Evolutionary conservation across 2,797 vertebrate species (phyloP).

Genomic region (Neostethus bicornis): DNA sequence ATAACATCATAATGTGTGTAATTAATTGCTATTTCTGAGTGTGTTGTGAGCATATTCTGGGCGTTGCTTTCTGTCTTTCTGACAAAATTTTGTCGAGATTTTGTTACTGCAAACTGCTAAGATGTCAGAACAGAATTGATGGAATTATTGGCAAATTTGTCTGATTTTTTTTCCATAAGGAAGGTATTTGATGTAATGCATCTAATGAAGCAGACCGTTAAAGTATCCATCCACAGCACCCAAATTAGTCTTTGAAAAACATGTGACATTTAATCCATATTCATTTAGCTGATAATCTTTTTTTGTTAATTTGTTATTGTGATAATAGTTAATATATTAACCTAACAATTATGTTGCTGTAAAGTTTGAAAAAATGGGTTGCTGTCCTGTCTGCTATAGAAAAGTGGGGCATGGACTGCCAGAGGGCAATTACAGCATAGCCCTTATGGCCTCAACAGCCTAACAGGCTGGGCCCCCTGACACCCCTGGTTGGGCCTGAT

Average conservation of each 20-base stretch:
- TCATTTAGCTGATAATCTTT: neutral
- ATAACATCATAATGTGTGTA: constrained; percentile 74
- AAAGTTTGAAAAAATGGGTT: constrained; percentile 26
- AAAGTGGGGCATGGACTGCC: constrained; percentile 46
- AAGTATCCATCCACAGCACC: neutral
- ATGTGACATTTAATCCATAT: neutral
- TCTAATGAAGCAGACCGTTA: neutral
- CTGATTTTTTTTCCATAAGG: neutral
- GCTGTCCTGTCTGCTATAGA: constrained; percentile 34
- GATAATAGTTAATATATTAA: neutral
- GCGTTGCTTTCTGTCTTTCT: constrained; percentile 23
- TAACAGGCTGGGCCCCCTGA: constrained; percentile 60
- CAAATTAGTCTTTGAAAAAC: neutral
- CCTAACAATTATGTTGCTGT: neutral
- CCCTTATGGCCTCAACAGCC: constrained; percentile 49
- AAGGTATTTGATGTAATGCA: neutral
- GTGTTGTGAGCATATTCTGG: constrained; percentile 37
- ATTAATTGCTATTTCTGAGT: constrained; percentile 79
- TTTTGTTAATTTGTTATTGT: neutral
- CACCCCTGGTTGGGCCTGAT: constrained; percentile 81
- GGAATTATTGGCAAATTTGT: neutral
- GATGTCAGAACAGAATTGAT: constrained; percentile 1
- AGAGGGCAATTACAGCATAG: constrained; percentile 66
- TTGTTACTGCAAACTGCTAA: constrained; percentile 1
- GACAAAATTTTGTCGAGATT: constrained; percentile 29